Evolutionary conservation across 2,113 vertebrate species (phyloP).

Genomic region (Meleagris gallopavo): DNA sequence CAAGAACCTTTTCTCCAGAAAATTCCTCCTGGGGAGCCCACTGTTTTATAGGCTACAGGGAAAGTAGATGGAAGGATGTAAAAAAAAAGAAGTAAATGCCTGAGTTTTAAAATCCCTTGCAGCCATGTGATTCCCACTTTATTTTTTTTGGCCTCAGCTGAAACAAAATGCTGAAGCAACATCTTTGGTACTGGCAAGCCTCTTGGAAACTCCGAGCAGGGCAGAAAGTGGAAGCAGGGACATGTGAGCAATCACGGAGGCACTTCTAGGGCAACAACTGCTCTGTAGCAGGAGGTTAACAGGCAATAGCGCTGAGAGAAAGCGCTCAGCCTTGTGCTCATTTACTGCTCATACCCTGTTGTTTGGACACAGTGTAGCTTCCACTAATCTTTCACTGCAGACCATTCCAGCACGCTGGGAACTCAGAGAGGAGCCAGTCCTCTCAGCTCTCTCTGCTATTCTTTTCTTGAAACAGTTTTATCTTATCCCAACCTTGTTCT

Average conservation of each 20-base stretch:
- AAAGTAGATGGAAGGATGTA: not conserved
- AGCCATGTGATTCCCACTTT: not conserved
- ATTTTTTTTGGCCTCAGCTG: not conserved
- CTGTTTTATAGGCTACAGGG: not conserved
- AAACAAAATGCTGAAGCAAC: conserved; percentile 16
- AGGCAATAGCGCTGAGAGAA: not conserved
- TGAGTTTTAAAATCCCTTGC: not conserved
- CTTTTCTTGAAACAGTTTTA: not conserved
- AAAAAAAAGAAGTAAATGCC: not conserved
- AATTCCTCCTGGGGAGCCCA: not conserved
- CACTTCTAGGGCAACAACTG: not conserved
- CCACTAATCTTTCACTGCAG: not conserved
- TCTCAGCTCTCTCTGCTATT: not conserved
- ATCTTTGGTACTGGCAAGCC: conserved; percentile 16
- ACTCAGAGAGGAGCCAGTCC: not conserved
- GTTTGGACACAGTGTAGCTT: not conserved
- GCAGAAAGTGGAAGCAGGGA: not conserved
- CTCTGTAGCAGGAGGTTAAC: not conserved
- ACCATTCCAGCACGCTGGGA: not conserved
- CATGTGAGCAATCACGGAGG: not conserved
- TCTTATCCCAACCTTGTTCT: not conserved
- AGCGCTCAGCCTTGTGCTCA: not conserved
- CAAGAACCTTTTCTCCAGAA: not conserved
- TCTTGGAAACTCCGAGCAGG: conserved; percentile 49
- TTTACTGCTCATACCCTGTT: not conserved